A percentile compares a stretch with the other conserved stretches of the same genome.
These are phyloP conservation scores for Stenodema calcarata DNA, from an alignment of 2,888 invertebrate genomes.

Conservation along the genomic window DNA sequence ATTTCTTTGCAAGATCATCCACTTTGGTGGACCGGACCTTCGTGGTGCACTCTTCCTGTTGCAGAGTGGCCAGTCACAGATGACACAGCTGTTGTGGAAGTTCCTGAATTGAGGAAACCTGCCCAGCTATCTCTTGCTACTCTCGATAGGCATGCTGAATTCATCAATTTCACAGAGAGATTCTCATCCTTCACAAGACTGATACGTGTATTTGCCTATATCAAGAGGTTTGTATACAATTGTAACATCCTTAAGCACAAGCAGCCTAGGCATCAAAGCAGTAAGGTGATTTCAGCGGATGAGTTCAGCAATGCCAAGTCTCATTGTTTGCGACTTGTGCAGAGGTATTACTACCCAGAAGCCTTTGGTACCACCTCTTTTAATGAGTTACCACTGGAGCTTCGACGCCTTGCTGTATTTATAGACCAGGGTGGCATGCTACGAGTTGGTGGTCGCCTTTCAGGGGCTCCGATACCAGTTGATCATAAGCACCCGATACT, in stretches of 20 bases:
- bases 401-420: constrained; percentile 10
- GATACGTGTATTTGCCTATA: no score
- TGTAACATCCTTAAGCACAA: background rate
- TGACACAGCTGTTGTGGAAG: background rate
- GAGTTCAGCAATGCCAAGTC: background rate
- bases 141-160: background rate
- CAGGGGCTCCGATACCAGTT: background rate
- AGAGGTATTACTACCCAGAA: constrained; percentile 21
- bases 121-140: background rate
- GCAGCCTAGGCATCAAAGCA: background rate
- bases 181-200: no score
- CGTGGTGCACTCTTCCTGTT: background rate
- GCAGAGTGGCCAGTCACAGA: constrained; percentile 6
- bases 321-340: background rate
- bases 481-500: constrained; percentile 37
- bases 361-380: background rate
- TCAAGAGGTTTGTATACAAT: no score
- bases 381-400: background rate
- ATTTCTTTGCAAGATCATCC: constrained; percentile 17
- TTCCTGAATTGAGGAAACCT: no score
- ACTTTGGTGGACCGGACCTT: constrained; percentile 51
- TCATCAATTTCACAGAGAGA: no score
- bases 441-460: constrained; percentile 45
- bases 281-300: background rate
- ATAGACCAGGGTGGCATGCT: constrained; percentile 14